Evolutionary conservation across 2,888 invertebrate genomes (phyloP).

Genomic region (Ecliptopera silaceata): DNA sequence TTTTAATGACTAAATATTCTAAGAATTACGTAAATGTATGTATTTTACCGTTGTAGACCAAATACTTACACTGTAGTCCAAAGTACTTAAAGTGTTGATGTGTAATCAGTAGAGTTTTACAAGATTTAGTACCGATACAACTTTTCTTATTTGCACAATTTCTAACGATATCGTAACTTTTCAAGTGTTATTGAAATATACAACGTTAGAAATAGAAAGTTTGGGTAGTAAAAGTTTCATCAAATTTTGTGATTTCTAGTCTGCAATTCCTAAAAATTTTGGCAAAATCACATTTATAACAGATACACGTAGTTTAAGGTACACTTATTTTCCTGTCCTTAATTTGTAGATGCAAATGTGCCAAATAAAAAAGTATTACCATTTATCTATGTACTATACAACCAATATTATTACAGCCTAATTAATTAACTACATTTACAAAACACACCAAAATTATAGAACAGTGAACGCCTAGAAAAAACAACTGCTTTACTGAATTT

Average conservation of each 20-base stretch:
- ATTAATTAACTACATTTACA: background rate
- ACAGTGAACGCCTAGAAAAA: no score
- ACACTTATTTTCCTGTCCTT: background rate
- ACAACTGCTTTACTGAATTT: no score
- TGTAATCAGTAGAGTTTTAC: background rate
- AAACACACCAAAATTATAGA: no score
- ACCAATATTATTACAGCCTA: background rate
- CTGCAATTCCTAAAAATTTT: background rate
- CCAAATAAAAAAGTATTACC: constrained; percentile 10
- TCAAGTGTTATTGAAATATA: background rate
- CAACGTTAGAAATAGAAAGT: no score
- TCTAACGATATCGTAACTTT: background rate
- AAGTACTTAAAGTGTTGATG: constrained; percentile 1
- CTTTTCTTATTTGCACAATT: background rate
- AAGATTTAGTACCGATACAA: background rate
- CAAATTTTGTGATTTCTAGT: background rate
- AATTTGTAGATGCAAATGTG: background rate
- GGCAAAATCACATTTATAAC: background rate
- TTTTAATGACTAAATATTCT: background rate
- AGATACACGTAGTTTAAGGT: background rate
- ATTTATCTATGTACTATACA: background rate
- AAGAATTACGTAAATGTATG: background rate
- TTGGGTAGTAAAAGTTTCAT: background rate
- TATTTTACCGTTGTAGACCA: constrained; percentile 7
- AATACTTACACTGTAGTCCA: constrained; percentile 11